Evolutionary conservation across 2,113 vertebrate species (phyloP), one percentile per base, ranked within the genome.

Genomic region (Rhodinocichla rosea): DNA sequence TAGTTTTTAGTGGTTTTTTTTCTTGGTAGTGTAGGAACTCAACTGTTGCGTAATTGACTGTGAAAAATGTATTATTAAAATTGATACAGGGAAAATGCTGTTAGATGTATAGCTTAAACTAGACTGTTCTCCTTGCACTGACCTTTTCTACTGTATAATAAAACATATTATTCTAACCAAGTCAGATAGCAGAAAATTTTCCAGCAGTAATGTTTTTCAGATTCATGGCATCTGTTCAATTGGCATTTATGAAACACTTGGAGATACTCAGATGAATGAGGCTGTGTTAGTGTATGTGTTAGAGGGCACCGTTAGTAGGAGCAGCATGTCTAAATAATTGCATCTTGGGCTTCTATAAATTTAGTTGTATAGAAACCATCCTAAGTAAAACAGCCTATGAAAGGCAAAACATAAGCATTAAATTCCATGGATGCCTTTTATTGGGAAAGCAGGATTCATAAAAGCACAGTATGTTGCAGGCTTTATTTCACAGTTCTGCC

Each of bases 401-500:
- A 95, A 94, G 49, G 67, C 79, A 97, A 97, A 96, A 68, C 64
- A 65, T 68, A 47, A 92, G 73, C 78, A 42, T 91, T 95, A 40
- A 65, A 90, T 67, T 94, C 62, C 74, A 91, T 60, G 82, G 65
- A 68, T 76, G 64, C 80, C 83, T 89, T 81, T 93, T 95, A 86
- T 84, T 95, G 76, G 76, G 89, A 83, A 97, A 90, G 90, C 70
- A 95, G 86, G 86, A 67, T 94, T 91, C 75, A 87, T 97, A 76
- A 94, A 97, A 90, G 81, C 91, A 97, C 94, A 94, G 87, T 96
- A 74, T 97, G 96, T 92, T 94, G 83, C 77, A 95, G 91, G 89
- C 88, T 57, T 97, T 94, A 92, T 92, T 97, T 97, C 94, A 95
- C 91, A 95, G 79, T 94, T 94, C 97, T 97, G 94, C 97, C 97